Evolutionary conservation across 2,888 invertebrate species (phyloP), one percentile per base, ranked within the genome.

Genomic region (Caenorhabditis sp.): DNA sequence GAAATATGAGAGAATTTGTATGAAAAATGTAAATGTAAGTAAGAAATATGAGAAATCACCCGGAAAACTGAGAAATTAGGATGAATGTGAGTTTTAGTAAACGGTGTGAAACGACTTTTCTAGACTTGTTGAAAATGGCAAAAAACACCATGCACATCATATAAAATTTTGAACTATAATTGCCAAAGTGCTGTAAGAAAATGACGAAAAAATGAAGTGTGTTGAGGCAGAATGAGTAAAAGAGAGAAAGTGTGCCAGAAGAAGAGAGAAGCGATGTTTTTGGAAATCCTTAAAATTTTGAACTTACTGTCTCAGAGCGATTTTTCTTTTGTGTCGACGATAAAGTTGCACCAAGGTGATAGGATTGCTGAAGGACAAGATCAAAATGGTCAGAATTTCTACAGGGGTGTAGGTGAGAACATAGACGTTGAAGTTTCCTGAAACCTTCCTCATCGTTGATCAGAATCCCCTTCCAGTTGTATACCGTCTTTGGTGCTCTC

Each of bases 281-380:
- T 26, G 2, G n/a, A 19, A 54, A 38, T 8, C 1, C 19, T 22
- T 14, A 3, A 10, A 41, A 59, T 22, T 7, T 16, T 14, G 44
- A 73, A 80, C 90, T 87, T 73, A 91, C 91, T 90, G 89, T 84
- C 90, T 77, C 8, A 91, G 82, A 2, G 91, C 91, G 41, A 91
- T 82, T 74, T 92, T 92, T 24, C 91, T 68, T 72, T 90, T 90
- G 85, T 92, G 91, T 31, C 91, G 81, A 22, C 90, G 87, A 68
- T 90, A 91, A 10, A 92, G 87, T 66, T 90, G 90, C 7, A 91
- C 85, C 19, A 92, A 79, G 1, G 91, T 92, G 61, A 91, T 89
- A 2, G 92, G 92, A 86, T 91, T 92, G 74, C 87, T 87, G 61
- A 92, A 85, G 14, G 91, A 87, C 47, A 92, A 82, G 4, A 91